Evolutionary conservation across 2,888 invertebrate genomes (phyloP).

Genomic region (Phrixothrix hirtus): DNA sequence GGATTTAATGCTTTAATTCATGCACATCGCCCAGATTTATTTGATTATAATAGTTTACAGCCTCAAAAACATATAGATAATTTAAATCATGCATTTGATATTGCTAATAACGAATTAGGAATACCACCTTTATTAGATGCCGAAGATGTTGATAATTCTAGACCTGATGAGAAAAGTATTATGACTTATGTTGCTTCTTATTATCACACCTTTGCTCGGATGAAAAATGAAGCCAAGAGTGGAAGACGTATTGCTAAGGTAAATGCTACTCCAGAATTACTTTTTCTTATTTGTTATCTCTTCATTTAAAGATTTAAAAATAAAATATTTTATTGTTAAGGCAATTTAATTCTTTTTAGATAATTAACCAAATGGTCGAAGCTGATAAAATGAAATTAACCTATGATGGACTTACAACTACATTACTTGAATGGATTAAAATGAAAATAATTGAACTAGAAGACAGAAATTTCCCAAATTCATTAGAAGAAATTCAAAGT

Average conservation of each 20-base stretch:
- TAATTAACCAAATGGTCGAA: slow-evolving; percentile 95
- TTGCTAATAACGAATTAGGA: slow-evolving; percentile 89
- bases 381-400: slow-evolving; percentile 89
- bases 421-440: slow-evolving; percentile 92
- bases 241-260: slow-evolving; percentile 97
- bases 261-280: slow-evolving; percentile 47
- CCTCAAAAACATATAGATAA: slow-evolving; percentile 89
- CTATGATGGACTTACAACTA: slow-evolving; percentile 82
- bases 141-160: slow-evolving; percentile 91
- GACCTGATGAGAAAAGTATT: slow-evolving; percentile 98
- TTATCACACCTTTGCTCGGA: slow-evolving; percentile 98
- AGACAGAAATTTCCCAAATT: slow-evolving; percentile 89
- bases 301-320: too few species aligned
- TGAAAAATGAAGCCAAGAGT: slow-evolving; percentile 98
- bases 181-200: slow-evolving; percentile 99
- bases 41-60: slow-evolving; percentile 81
- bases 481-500: slow-evolving; percentile 91
- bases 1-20: slow-evolving; percentile 99
- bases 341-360: slow-evolving; percentile 61
- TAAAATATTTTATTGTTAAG: too few species aligned
- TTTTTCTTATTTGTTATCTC: slow-evolving; percentile 25
- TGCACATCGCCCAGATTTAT: slow-evolving; percentile 93
- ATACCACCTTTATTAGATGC: slow-evolving; percentile 93
- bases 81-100: slow-evolving; percentile 96
- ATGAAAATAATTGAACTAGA: slow-evolving; percentile 81